Evolutionary conservation across 2,113 vertebrate species (phyloP).

Genomic region (Triplophysa rosa): DNA sequence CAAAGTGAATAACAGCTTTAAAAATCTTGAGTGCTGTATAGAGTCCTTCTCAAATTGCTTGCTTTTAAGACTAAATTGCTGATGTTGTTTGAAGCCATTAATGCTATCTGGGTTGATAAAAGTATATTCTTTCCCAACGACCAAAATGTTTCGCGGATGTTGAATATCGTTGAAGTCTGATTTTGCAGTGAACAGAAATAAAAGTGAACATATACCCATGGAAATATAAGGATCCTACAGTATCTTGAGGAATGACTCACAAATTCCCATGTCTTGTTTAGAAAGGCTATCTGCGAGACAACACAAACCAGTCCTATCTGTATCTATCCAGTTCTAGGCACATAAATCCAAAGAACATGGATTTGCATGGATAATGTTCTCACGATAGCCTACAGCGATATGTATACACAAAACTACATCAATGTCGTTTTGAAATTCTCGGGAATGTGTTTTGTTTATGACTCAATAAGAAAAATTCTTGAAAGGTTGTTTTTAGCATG

Average conservation of each 20-base stretch:
- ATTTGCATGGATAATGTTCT: conserved; percentile 5
- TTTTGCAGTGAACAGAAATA: neutral
- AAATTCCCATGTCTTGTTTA: neutral
- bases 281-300: conserved; percentile 3
- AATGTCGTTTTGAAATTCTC: neutral
- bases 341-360: conserved; percentile 18
- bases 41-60: neutral
- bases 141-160: neutral
- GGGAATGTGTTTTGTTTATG: conserved; percentile 5
- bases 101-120: neutral
- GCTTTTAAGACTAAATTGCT: neutral
- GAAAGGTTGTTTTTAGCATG: neutral
- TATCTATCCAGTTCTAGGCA: neutral
- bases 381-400: neutral
- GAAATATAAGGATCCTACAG: neutral
- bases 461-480: neutral
- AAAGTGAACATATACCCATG: neutral
- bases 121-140: neutral
- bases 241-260: neutral
- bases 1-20: neutral
- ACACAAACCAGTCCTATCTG: neutral
- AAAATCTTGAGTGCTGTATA: neutral
- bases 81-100: neutral
- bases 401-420: neutral
- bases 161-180: neutral